These are phyloP conservation scores for Tonatia bakeri DNA, from an alignment of 2,113 vertebrate genomes.

Conservation along the genomic window DNA sequence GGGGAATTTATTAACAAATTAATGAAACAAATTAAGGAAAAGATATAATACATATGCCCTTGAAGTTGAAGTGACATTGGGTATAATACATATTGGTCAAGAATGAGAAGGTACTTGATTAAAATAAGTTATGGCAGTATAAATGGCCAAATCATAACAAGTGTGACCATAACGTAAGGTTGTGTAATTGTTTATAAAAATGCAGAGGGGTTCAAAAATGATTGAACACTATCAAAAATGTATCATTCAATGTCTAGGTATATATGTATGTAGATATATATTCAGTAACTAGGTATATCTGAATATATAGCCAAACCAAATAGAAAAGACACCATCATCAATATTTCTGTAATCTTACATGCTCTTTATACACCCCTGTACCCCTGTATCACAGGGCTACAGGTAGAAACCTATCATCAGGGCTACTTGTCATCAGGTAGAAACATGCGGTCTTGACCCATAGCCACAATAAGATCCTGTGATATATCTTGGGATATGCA, in stretches of 20 bases:
- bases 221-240: background rate
- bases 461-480: background rate
- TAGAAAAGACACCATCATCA: background rate
- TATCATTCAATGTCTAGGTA: background rate
- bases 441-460: background rate
- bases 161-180: background rate
- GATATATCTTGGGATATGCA: background rate
- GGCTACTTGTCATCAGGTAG: background rate
- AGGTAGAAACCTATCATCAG: too few relatives aligned
- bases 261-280: background rate
- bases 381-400: background rate
- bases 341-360: background rate
- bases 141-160: background rate
- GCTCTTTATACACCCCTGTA: background rate
- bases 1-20: background rate
- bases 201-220: background rate
- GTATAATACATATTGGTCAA: background rate
- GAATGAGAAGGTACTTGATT: background rate
- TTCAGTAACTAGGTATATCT: background rate
- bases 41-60: background rate
- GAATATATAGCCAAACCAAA: background rate
- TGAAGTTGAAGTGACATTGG: background rate
- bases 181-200: background rate
- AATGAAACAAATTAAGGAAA: background rate
- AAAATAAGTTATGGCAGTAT: background rate